A percentile compares a stretch with the other conserved stretches of the same genome.
phyloP scores from a whole-genome alignment of 2,888 invertebrate genomes.

The Diabrotica balteata region DNA sequence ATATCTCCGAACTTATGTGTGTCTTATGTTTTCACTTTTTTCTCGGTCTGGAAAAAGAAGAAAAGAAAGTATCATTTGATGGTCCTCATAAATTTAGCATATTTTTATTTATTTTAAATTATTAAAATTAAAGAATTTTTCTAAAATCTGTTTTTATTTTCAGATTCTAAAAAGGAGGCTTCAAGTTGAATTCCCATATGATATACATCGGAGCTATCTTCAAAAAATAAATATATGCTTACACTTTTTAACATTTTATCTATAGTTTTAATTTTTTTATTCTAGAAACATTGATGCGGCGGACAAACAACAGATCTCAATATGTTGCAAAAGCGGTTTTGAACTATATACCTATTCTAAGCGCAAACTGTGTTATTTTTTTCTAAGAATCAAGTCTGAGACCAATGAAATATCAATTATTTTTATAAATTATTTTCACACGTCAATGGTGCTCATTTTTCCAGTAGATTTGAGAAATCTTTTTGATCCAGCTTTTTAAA shows the following conservation, averaged over 20 bases:
- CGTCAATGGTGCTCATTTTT: conserved; percentile 37
- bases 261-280: conserved; percentile 31
- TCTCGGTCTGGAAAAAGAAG: too few species aligned
- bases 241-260: conserved; percentile 31
- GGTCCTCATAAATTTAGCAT: too few species aligned
- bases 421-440: conserved; percentile 35
- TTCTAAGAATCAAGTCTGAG: conserved; percentile 40
- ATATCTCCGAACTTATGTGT: too few species aligned
- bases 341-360: conserved; percentile 31
- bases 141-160: conserved; percentile 49
- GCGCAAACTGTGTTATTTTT: conserved; percentile 47
- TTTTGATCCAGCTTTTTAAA: conserved; percentile 38
- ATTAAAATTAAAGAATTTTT: too few species aligned
- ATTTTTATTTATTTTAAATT: too few species aligned
- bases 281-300: conserved; percentile 27
- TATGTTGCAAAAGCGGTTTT: conserved; percentile 22
- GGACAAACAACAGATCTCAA: conserved; percentile 41
- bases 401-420: conserved; percentile 38
- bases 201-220: conserved; percentile 26
- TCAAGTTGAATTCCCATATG: conserved; percentile 37
- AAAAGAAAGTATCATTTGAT: too few species aligned
- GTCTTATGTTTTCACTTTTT: too few species aligned
- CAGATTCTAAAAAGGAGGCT: conserved; percentile 64
- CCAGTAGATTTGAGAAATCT: conserved; percentile 27
- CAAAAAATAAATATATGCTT: conserved; percentile 32